Evolutionary conservation across 2,888 invertebrate species (phyloP).

Genomic region (Pharmacophagus antenor): DNA sequence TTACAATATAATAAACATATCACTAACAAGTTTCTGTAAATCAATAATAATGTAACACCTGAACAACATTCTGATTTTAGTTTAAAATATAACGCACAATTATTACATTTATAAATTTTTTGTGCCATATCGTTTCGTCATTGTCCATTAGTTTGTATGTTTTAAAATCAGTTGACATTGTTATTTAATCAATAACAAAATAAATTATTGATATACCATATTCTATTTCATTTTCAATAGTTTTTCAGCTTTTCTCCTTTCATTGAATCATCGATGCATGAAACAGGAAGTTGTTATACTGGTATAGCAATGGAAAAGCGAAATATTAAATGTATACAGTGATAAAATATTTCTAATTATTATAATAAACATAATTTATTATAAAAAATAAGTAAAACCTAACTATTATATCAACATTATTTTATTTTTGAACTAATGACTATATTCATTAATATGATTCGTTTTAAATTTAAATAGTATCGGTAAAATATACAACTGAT

Average conservation of each 20-base stretch:
- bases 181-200: slow-evolving; percentile 15
- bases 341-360: no score
- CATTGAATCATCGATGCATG: not conserved
- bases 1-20: not conserved
- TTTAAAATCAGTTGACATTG: slow-evolving; percentile 16
- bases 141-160: slow-evolving; percentile 13
- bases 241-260: not conserved
- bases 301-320: not conserved
- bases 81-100: slow-evolving; percentile 15
- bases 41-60: not conserved
- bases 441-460: no score
- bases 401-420: no score
- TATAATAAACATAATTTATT: no score
- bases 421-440: no score
- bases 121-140: slow-evolving; percentile 24
- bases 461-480: no score
- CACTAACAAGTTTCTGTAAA: not conserved
- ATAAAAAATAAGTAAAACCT: no score
- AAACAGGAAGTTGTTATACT: not conserved
- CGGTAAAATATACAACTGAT: no score
- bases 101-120: slow-evolving; percentile 11
- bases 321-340: not conserved
- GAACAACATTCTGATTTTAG: not conserved
- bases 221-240: not conserved
- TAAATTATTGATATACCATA: slow-evolving; percentile 15